phyloP scores from a whole-genome alignment of 2,113 vertebrate genomes.

The Coturnix japonica region DNA sequence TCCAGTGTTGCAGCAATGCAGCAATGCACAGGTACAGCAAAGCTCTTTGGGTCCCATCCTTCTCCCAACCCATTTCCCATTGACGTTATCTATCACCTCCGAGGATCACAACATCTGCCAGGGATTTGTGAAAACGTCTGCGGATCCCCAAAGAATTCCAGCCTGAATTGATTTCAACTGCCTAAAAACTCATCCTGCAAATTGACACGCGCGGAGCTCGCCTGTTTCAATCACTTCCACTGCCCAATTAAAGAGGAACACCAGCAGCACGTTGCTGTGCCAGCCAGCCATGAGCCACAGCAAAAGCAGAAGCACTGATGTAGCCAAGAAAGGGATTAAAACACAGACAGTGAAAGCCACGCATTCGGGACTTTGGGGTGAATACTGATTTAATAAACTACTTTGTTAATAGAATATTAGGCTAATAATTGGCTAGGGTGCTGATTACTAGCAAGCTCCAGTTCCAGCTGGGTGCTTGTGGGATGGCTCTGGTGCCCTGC shows the following conservation, averaged over 20 bases:
- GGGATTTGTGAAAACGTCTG: conserved; percentile 47
- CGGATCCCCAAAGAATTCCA: conserved; percentile 21
- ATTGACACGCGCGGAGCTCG: background rate
- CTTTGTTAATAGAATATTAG: background rate
- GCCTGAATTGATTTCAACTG: conserved; percentile 33
- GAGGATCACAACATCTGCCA: conserved; percentile 32
- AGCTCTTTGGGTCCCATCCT: background rate
- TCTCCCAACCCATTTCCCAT: background rate
- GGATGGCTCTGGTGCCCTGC: background rate
- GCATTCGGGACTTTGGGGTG: background rate
- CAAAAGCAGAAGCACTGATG: background rate
- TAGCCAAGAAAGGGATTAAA: background rate
- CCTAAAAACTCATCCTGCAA: conserved; percentile 28
- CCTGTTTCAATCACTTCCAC: background rate
- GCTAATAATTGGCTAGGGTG: background rate
- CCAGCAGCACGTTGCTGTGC: background rate
- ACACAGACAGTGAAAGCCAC: background rate
- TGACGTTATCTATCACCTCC: conserved; percentile 7
- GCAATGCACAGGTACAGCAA: background rate
- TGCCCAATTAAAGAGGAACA: background rate
- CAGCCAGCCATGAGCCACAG: background rate
- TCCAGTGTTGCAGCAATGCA: background rate
- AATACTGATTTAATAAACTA: background rate
- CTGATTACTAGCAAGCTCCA: background rate
- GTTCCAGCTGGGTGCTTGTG: background rate